Evolutionary conservation across 2,797 vertebrate species (phyloP), one percentile per base, ranked within the genome.

Genomic region (Heliangelus exortis): DNA sequence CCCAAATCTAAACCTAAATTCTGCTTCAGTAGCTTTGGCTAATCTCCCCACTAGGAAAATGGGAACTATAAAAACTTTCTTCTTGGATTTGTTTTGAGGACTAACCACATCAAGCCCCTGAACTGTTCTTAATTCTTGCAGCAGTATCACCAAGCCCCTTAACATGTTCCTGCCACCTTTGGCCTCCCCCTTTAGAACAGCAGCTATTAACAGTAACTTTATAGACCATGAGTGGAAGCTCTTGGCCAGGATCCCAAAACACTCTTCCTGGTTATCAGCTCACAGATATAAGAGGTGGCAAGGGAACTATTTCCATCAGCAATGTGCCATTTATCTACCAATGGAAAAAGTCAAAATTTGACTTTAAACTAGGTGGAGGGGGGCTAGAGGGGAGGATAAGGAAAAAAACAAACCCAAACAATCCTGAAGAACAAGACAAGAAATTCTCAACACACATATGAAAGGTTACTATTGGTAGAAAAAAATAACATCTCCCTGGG

Each of bases 91-190:
- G 53, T 73, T 90, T 83, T 90, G 54, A 88, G 13, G 39, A 69
- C 57, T 75, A 80, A 50, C 23, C 36, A 57, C 33, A 79, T 31
- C 34, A 81, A 72, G 31, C 3, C 47, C 13, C 31, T 68, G 51
- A 81, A 72, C 43, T 29, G 79, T 53, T 96, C 94, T 79, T 81
- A 91, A 89, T 78, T 94, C 45, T 50, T 88, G 75, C 34, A 66
- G 33, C 4, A 0, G 6, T 93, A 86, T 94, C 80, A 57, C 34
- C 62, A 61, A 89, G 26, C 43, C 55, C 76, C 43, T 96, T 90
- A 78, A 72, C 69, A 36, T 1, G 4, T 57, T 55, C 51, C 39
- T 58, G 34, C 8, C 53, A 62, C 31, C 69, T 89, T 55, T 81
- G 63, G 34, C 41, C 22, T 72, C 15, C 0, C 7, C 16, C 13